phyloP scores from a whole-genome alignment of 2,797 vertebrate species.

The Enteromius radiatus region DNA sequence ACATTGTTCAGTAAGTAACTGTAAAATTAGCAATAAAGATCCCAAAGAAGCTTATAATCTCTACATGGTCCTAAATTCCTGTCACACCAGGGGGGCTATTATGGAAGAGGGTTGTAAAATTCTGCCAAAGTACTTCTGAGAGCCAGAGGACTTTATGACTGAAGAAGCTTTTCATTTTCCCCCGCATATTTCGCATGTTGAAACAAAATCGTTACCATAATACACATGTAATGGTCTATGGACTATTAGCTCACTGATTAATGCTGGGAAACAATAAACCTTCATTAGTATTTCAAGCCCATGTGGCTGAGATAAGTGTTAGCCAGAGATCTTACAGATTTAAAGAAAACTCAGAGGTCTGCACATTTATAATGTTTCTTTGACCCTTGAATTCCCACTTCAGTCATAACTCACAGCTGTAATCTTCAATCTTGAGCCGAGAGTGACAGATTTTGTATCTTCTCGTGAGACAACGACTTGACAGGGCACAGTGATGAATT shows the following conservation, averaged over 20 bases:
- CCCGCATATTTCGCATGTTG: conserved; percentile 7
- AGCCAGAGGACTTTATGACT: conserved; percentile 25
- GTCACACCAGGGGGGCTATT: conserved; percentile 21
- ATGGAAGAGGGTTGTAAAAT: conserved; percentile 22
- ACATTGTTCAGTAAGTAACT: conserved; percentile 31
- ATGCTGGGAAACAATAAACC: conserved; percentile 1
- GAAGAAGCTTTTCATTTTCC: conserved; percentile 11
- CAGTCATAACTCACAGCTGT: conserved; percentile 10
- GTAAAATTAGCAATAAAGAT: conserved; percentile 30
- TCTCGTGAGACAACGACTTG: conserved; percentile 1
- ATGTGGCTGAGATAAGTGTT: conserved; percentile 16
- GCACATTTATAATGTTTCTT: neutral
- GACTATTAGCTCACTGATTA: conserved; percentile 21
- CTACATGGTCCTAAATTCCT: conserved; percentile 27
- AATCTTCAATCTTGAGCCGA: conserved; percentile 14
- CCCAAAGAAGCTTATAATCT: conserved; percentile 30
- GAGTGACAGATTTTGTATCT: conserved; percentile 28
- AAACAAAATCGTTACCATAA: neutral
- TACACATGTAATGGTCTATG: conserved; percentile 22
- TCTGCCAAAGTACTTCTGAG: conserved; percentile 25
- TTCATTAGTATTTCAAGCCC: neutral
- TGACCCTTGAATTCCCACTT: conserved; percentile 7
- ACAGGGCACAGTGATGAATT: conserved; percentile 25
- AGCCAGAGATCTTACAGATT: neutral
- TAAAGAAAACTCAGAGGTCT: neutral